phyloP scores from a whole-genome alignment of 2,888 invertebrate species.

The Blomia tropicalis region DNA sequence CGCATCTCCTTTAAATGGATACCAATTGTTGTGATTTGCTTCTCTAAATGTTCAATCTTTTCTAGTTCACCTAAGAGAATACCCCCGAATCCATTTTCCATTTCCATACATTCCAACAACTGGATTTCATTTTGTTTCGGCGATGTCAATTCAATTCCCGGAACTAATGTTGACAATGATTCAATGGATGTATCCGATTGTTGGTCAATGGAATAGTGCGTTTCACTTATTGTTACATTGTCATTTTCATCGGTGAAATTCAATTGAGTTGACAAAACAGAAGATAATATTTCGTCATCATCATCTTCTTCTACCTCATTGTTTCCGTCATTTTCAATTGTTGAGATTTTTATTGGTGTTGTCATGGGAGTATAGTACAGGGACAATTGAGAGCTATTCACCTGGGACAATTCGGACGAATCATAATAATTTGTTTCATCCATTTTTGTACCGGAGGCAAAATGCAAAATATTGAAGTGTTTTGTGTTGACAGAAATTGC shows the following conservation, averaged over 20 bases:
- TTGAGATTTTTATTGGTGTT: no score
- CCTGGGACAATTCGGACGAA: no score
- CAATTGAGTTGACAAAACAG: not conserved
- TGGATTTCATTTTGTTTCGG: not conserved
- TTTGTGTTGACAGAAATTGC: no score
- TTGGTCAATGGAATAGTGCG: not conserved
- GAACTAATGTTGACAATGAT: not conserved
- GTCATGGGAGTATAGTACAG: no score
- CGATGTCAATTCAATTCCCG: not conserved
- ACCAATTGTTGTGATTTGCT: not conserved
- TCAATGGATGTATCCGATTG: not conserved
- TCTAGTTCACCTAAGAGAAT: not conserved
- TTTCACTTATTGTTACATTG: not conserved
- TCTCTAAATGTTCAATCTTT: not conserved
- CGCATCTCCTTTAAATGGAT: not conserved
- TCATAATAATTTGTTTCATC: no score
- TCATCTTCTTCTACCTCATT: no score
- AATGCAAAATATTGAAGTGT: no score
- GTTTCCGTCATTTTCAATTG: no score
- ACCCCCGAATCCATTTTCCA: not conserved
- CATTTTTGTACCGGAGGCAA: no score
- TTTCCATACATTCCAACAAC: not conserved
- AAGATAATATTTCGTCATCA: not conserved
- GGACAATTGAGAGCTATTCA: no score
- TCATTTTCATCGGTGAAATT: not conserved